Evolutionary conservation across 2,888 invertebrate species (phyloP), one percentile per base, ranked within the genome.

Genomic region (Acanthopleura granulata): DNA sequence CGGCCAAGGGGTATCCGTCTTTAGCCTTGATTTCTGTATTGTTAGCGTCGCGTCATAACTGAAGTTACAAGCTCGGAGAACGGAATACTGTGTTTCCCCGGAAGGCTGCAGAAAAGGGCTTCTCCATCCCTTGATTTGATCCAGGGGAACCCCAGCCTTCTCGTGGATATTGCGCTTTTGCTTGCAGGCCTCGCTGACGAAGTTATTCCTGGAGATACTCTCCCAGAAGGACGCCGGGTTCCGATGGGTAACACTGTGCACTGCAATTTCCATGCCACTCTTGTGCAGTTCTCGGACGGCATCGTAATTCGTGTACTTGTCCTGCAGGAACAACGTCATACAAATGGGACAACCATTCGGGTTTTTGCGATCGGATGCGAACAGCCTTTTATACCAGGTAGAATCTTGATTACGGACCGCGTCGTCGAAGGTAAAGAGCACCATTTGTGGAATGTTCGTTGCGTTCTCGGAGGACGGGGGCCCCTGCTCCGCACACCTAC

Each of bases 271-370:
- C 91, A 98, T 97, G 88, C 98, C 98, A 88, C 94, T 94, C 82
- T 97, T 93, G 92, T 97, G 97, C 80, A 99, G 93, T 92, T 97
- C 97, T 92, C 98, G 97, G 77, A 99, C 98, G 92, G 97, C 96
- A 91, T 96, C 95, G 92, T 99, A 99, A 92, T 98, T 97, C 75
- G 98, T 99, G 97, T 98, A 99, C 91, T 98, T 97, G 91, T 99
- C 98, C 73, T 97, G 97, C 76, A 98, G 96, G 92, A 97, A 99
- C 93, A 99, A 97, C 72, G 98, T 98, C 76, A 96, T 97, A 95
- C 96, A 87, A 96, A 93, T 92, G 0, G 91, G 91, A 77, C 93
- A 94, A 0, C 92, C 92, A 86, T 95, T 94, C 0, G 93, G 93
- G 89, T 95, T 95, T 69, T 30, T 77, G 12, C 83, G 77, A 11